Conservation (phyloP, 2,113 vertebrate species). For the Ophthalmolycus amberensis region DNA sequence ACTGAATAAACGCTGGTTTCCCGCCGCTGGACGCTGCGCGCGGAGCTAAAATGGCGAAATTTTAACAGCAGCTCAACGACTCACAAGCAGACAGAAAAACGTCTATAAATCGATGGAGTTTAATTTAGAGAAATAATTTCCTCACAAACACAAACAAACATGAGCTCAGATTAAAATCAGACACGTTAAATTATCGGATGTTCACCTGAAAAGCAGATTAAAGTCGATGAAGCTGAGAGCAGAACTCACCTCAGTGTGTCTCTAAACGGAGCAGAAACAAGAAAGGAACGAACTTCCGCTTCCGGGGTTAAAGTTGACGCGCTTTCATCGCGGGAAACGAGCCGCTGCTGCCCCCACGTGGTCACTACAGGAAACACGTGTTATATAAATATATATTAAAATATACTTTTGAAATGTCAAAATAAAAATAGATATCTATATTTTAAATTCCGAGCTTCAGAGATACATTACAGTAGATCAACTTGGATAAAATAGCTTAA, state of each 20-base stretch:
- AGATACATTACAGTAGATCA: neutral
- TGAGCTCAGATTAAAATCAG: accelerated
- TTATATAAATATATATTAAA: no score
- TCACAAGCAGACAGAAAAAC: neutral
- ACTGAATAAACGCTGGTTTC: no score
- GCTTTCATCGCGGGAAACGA: constrained; percentile 25
- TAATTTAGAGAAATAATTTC: neutral
- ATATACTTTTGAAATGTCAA: no score
- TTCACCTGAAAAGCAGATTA: constrained; percentile 19
- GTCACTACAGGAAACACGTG: neutral
- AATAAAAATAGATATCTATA: neutral
- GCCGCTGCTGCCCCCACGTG: neutral
- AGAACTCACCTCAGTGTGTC: constrained; percentile 70
- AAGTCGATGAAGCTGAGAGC: constrained; percentile 31
- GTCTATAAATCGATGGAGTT: accelerated
- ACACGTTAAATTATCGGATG: neutral
- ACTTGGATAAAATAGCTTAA: neutral
- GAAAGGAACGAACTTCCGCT: constrained; percentile 79
- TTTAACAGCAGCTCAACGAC: neutral
- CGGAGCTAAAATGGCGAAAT: constrained; percentile 55
- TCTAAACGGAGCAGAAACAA: constrained; percentile 77
- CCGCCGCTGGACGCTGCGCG: no score
- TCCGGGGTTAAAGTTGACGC: constrained; percentile 70
- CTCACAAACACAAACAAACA: accelerated
- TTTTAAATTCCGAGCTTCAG: no score